Evolutionary conservation across 1,140 invertebrate genomes (phyloP).

Genomic region (fruit fly (Drosophila melanogaster)): Release_6_plus_ISO1_MT NT_033777.3:13228001-13228500

Average conservation of each 20-base stretch:
- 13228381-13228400: constrained; percentile 67
- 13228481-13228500: constrained; percentile 62
- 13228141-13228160: constrained; percentile 59
- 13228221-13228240: constrained; percentile 68
- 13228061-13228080: constrained; percentile 50
- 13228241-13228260: constrained; percentile 68
- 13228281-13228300: constrained; percentile 62
- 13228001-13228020: constrained; percentile 26
- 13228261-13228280: constrained; percentile 73
- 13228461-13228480: constrained; percentile 60
- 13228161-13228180: constrained; percentile 66
- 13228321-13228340: not conserved
- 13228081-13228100: constrained; percentile 68
- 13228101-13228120: constrained; percentile 70
- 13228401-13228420: constrained; percentile 44
- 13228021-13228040: constrained; percentile 17
- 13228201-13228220: constrained; percentile 72
- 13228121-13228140: constrained; percentile 67
- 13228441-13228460: constrained; percentile 82
- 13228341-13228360: constrained; percentile 54
- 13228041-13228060: constrained; percentile 38
- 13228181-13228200: constrained; percentile 80
- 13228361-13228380: constrained; percentile 63
- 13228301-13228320: constrained; percentile 52
- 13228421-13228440: constrained; percentile 71